A percentile compares a stretch with the other conserved stretches of the same genome.
phyloP scores from a whole-genome alignment of 2,113 vertebrate genomes.

The Grus americana region DNA sequence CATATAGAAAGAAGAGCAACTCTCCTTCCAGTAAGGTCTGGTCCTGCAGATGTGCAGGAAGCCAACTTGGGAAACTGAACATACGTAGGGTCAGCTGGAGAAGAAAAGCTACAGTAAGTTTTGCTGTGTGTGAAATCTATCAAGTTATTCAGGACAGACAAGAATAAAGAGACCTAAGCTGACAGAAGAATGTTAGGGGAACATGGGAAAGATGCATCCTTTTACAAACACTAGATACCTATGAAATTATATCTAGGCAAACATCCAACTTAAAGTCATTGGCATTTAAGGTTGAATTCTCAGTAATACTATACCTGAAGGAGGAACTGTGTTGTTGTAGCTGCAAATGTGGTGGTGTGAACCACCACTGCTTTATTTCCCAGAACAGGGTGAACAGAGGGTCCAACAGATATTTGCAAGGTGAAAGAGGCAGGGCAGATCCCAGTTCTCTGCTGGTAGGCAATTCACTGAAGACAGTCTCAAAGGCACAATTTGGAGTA shows the following conservation, averaged over 20 bases:
- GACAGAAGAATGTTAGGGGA: neutral
- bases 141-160: neutral
- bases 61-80: neutral
- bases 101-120: neutral
- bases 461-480: neutral
- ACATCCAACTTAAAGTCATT: neutral
- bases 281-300: neutral
- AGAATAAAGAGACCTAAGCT: neutral
- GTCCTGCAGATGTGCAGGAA: neutral
- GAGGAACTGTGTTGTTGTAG: neutral
- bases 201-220: neutral
- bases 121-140: neutral
- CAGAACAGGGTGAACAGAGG: neutral
- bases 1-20: neutral
- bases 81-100: neutral
- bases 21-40: neutral
- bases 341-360: neutral
- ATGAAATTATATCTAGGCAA: neutral
- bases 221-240: neutral
- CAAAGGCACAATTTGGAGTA: neutral
- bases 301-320: neutral
- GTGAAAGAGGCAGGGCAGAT: neutral
- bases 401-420: neutral
- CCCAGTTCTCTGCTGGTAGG: neutral
- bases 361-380: neutral